These are phyloP conservation scores for Mormyrus lacerda DNA, from an alignment of 2,113 vertebrate genomes.

Conservation along the genomic window DNA sequence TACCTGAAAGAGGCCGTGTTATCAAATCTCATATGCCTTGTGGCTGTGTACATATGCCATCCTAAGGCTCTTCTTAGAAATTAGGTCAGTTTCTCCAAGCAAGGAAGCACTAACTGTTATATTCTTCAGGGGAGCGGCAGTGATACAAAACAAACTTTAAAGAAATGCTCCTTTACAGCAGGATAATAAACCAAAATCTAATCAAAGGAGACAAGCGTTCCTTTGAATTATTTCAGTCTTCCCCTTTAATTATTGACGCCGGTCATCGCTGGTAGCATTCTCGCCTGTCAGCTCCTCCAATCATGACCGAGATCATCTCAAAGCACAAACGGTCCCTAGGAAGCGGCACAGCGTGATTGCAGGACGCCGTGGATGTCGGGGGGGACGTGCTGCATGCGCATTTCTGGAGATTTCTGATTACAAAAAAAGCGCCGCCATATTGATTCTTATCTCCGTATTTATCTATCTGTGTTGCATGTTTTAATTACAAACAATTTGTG, in stretches of 20 bases:
- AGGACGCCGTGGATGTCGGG: background rate
- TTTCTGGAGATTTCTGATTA: background rate
- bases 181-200: background rate
- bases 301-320: background rate
- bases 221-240: background rate
- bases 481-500: background rate
- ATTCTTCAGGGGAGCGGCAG: background rate
- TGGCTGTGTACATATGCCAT: background rate
- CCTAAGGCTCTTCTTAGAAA: constrained; percentile 11
- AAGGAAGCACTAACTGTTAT: background rate
- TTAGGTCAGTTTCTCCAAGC: constrained; percentile 6
- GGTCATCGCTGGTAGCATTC: background rate
- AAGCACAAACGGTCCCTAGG: background rate
- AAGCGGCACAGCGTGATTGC: background rate
- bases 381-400: background rate
- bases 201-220: background rate
- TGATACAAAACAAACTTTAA: background rate
- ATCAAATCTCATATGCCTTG: constrained; percentile 5
- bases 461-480: background rate
- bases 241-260: background rate
- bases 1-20: background rate
- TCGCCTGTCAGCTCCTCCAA: background rate
- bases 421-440: background rate
- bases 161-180: background rate
- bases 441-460: background rate